Evolutionary conservation across 2,797 vertebrate genomes (phyloP), one percentile per base, ranked within the genome.

Genomic region (Chaetophractus vellerosus): DNA sequence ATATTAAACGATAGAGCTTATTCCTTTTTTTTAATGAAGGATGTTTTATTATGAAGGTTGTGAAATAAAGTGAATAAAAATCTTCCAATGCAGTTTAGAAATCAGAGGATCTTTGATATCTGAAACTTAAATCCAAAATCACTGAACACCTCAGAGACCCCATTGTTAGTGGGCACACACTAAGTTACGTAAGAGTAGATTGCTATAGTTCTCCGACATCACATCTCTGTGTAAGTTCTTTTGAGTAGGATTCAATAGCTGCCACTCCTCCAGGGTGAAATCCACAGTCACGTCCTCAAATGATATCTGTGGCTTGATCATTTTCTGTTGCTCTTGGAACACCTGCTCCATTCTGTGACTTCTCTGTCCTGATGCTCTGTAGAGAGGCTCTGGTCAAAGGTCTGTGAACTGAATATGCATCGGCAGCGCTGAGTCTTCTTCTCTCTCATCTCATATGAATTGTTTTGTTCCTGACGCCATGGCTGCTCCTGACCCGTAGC

Each of bases 281-380:
- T 92, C 90, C 93, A 97, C 96, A 80, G 88, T 89, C 88, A 97
- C 95, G 33, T 97, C 96, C 76, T 96, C 95, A 91, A 96, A 96
- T 0, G 94, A 92, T 63, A 95, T 61, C 96, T 96, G 66, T 76
- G 88, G 69, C 10, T 23, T 28, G 18, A 75, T 78, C 97, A 96
- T 97, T 31, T 81, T 96, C 55, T 38, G 50, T 14, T 59, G 74
- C 64, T 91, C 24, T 52, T 50, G 72, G 31, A 57, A 84, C 88
- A 75, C 4, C 48, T 48, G 76, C 23, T 91, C 45, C 18, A n/a
- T 63, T 69, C 33, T 74, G 48, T 26, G 61, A n/a, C 48, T 91
- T 82, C 69, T 92, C 21, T 9, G 82, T 81, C 78, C 26, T 24
- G 69, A 64, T 0, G 9, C 33, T 78, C 81, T 36, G 59, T 16